These are phyloP conservation scores for Thalassoma bifasciatum DNA, from an alignment of 2,113 vertebrate genomes.

Conservation along the genomic window DNA sequence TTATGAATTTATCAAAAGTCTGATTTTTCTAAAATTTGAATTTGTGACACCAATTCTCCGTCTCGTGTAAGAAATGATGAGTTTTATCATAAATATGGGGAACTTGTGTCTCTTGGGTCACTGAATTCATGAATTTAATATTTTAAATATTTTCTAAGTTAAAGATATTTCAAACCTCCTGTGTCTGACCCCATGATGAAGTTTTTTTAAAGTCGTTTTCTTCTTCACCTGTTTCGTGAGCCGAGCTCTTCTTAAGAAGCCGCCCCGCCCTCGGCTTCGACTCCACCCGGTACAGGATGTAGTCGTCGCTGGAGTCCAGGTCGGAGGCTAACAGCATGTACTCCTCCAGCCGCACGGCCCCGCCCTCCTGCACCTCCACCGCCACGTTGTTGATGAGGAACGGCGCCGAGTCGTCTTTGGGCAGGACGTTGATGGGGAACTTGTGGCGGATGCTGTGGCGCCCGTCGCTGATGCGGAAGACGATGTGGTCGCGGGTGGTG, in stretches of 20 bases:
- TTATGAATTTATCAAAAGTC: no score
- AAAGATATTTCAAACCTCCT: no score
- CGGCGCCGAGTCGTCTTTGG: conserved; percentile 80
- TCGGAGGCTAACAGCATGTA: conserved; percentile 73
- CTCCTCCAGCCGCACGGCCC: conserved; percentile 63
- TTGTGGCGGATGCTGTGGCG: conserved; percentile 80
- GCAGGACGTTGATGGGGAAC: conserved; percentile 79
- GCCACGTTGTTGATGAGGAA: conserved; percentile 80
- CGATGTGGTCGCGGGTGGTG: conserved; percentile 78
- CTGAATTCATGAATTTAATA: no score
- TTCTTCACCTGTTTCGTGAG: conserved; percentile 64
- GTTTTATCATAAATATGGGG: no score
- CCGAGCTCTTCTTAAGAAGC: conserved; percentile 70
- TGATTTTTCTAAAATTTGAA: no score
- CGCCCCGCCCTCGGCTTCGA: conserved; percentile 51
- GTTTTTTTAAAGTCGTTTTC: background rate
- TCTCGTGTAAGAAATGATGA: no score
- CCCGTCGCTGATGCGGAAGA: conserved; percentile 83
- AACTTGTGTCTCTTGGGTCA: no score
- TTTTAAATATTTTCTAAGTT: no score
- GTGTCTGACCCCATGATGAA: background rate
- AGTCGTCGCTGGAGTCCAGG: conserved; percentile 82
- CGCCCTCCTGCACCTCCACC: conserved; percentile 79
- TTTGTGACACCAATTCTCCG: no score
- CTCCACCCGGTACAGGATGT: conserved; percentile 72